phyloP scores from a whole-genome alignment of 2,113 vertebrate genomes.

The Podilymbus podiceps region DNA sequence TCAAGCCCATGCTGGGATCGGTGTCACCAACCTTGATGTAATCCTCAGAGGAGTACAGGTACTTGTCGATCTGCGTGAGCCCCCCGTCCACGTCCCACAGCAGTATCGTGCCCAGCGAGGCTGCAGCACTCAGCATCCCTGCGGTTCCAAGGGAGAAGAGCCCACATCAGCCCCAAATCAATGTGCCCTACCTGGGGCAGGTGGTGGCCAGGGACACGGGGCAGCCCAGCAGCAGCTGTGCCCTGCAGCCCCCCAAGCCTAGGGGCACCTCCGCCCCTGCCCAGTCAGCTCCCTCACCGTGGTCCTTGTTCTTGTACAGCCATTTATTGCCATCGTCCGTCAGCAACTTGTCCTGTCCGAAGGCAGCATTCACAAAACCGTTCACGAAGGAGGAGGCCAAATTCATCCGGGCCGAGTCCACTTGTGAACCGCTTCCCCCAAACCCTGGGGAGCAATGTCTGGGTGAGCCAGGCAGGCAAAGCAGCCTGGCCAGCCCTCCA shows the following conservation, averaged over 20 bases:
- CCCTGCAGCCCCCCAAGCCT: not conserved
- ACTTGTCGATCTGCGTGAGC: slow-evolving; percentile 97
- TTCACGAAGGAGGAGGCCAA: slow-evolving; percentile 98
- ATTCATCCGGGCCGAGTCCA: slow-evolving; percentile 98
- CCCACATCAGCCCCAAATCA: not conserved
- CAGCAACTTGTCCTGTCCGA: slow-evolving; percentile 96
- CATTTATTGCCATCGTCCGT: slow-evolving; percentile 99
- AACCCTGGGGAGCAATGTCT: slow-evolving; percentile 77
- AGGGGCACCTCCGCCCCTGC: not conserved
- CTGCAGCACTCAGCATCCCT: slow-evolving; percentile 98
- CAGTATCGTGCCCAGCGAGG: slow-evolving; percentile 94
- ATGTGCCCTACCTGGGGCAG: not conserved
- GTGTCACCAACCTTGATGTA: slow-evolving; percentile 89
- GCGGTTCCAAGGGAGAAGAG: not conserved
- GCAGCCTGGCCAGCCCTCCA: not conserved
- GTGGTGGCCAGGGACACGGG: not conserved
- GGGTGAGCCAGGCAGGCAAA: not conserved
- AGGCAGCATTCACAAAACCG: slow-evolving; percentile 96
- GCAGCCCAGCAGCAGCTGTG: not conserved
- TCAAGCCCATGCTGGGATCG: slow-evolving; percentile 19
- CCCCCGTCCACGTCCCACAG: slow-evolving; percentile 98
- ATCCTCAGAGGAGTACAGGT: slow-evolving; percentile 97
- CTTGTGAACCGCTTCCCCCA: slow-evolving; percentile 94
- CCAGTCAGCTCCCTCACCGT: slow-evolving; percentile 73
- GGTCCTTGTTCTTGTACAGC: slow-evolving; percentile 99